Evolutionary conservation across 2,113 vertebrate genomes (phyloP), one percentile per base, ranked within the genome.

Genomic region (Regulus satrapa): DNA sequence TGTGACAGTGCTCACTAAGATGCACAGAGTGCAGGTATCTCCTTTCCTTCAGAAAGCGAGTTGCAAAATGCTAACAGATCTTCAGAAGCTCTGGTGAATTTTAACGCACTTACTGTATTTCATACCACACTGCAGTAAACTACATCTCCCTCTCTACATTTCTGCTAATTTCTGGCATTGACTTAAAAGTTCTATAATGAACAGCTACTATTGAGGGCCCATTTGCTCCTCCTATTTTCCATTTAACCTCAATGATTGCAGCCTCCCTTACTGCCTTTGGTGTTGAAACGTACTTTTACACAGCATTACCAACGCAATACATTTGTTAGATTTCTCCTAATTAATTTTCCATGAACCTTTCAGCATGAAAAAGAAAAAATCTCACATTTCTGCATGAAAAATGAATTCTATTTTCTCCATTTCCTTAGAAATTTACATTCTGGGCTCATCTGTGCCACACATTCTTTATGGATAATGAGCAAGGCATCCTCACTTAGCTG

Each of bases 401-500:
- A 93, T 67, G 36, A 75, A 86, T 77, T 93, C 8, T 43, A 54
- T 88, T 86, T 92, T 84, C 88, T 93, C 68, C 55, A 24, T 71
- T 95, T 92, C 89, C 83, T 96, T 68, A 78, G n/a, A 77, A 92
- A 93, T 96, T 93, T 96, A 94, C 85, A 95, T 96, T 96, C 95
- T 55, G 82, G 72, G 92, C 93, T 96, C 88, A 96, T 95, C 88
- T 96, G 84, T 43, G 59, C 63, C 94, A 96, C 95, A 90, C 93
- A 95, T 92, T 96, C 91, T 96, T 96, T 94, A 91, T 79, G 72
- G 89, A 95, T 97, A 96, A 97, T 45, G 92, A 95, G 85, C 83
- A 96, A 91, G 88, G 92, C 93, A 97, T 96, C 87, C 95, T 97
- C 96, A 96, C 95, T 96, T 95, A 96, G 95, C 92, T 95, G 96